Evolutionary conservation across 2,888 invertebrate species (phyloP), one percentile per base, ranked within the genome.

Genomic region (Morpho helenor): DNA sequence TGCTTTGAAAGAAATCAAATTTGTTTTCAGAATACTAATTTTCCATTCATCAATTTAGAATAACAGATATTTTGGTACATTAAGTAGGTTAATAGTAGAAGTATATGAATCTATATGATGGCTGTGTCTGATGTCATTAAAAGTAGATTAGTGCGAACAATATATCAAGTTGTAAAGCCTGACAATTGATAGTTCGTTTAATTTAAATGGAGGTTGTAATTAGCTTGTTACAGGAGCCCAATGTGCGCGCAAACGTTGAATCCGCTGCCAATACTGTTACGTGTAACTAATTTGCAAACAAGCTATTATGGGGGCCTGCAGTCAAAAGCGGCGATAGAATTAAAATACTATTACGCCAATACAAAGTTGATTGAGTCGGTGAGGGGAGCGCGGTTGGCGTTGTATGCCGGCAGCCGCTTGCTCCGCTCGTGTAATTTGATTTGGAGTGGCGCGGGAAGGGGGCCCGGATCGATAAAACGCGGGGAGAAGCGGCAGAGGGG

Each of bases 271-370:
- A 69, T 67, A 61, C 61, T 68, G 74, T 77, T 73, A 74, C 72
- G 75, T 76, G 74, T 74, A 74, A 75, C 71, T 80, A 80, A 84
- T 84, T 84, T 78, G 75, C 81, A 84, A 86, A 86, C 84, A 84
- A 81, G 77, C 80, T 74, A 80, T 81, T 77, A 77, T 59, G 69
- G 73, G 77, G 75, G 16, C 16, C 72, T 72, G 74, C 79, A 79
- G 77, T 80, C 77, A 83, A 86, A 86, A 84, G 84, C 84, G 84
- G 79, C 82, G 84, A 88, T 85, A 80, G 80, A 87, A 87, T 89
- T 87, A 87, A 88, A 88, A 89, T 88, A 86, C 87, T 85, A 87
- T 87, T 87, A 86, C 80, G 79, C 77, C 82, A 76, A 84, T 86
- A 85, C 82, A 82, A 82, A 83, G 84, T 87, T 87, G 87, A 88